These are phyloP conservation scores for Mastomys natalensis DNA, from an alignment of 2,113 vertebrate genomes.

Conservation along the genomic window DNA sequence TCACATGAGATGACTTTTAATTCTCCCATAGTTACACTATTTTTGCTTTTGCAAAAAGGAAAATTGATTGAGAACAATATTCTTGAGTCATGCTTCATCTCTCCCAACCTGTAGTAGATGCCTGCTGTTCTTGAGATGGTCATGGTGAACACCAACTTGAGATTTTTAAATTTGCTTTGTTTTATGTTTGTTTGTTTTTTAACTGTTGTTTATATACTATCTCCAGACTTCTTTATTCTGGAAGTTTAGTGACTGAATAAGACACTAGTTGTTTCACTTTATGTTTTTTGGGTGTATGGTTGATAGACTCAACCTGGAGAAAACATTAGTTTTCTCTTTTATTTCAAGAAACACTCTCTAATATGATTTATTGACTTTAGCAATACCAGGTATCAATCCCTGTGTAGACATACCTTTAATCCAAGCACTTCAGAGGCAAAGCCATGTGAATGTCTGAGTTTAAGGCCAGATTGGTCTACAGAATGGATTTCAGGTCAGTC, in stretches of 20 bases:
- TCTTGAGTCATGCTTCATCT: neutral
- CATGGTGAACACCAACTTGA: neutral
- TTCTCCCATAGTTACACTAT: neutral
- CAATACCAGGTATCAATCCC: neutral
- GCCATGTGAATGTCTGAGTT: neutral
- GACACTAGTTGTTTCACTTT: neutral
- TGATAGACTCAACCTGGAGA: neutral
- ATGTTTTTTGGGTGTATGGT: neutral
- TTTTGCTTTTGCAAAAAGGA: neutral
- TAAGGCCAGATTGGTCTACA: no score
- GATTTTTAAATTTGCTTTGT: neutral
- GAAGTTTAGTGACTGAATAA: neutral
- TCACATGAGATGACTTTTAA: neutral
- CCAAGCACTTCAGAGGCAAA: neutral
- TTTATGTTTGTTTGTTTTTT: neutral
- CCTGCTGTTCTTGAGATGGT: neutral
- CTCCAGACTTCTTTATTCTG: neutral
- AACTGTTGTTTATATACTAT: neutral
- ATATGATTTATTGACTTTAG: neutral
- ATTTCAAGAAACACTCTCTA: neutral
- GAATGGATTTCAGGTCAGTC: no score
- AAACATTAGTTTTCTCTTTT: neutral
- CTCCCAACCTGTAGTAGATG: neutral
- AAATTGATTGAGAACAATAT: no score
- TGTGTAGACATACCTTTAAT: neutral